Evolutionary conservation across 2,797 vertebrate species (phyloP).

Genomic region (Martes flavigula): DNA sequence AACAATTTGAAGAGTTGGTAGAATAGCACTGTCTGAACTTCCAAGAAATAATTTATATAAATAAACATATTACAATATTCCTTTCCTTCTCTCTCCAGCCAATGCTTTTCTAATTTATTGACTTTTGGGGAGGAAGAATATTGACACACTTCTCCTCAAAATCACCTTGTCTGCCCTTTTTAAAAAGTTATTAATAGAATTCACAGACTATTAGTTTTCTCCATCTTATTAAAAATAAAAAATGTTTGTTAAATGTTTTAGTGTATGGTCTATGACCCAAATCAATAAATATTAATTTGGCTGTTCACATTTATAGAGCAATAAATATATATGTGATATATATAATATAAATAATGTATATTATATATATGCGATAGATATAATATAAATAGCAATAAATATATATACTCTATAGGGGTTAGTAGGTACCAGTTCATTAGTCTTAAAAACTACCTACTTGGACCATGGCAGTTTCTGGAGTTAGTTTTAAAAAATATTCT

Average conservation of each 20-base stretch:
- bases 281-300: slow-evolving; percentile 41
- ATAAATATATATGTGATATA: not conserved
- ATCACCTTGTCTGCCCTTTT: not conserved
- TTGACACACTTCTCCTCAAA: not conserved
- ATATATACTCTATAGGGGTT: not conserved
- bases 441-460: not conserved
- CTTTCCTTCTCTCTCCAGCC: not conserved
- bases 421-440: not conserved
- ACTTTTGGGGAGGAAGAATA: not conserved
- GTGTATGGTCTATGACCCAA: not conserved
- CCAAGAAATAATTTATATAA: slow-evolving; percentile 31
- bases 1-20: slow-evolving; percentile 20
- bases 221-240: slow-evolving; percentile 10
- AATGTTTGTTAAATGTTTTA: slow-evolving; percentile 5
- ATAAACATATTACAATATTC: not conserved
- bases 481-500: not conserved
- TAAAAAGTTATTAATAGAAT: not conserved
- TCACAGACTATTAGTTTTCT: not conserved
- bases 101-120: not conserved
- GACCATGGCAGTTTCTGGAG: not conserved
- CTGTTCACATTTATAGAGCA: not conserved
- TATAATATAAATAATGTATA: too few species aligned
- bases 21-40: slow-evolving; percentile 3
- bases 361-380: too few species aligned
- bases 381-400: not conserved